Conservation (phyloP, 2,797 vertebrate species). For the Phataginus tricuspis region DNA sequence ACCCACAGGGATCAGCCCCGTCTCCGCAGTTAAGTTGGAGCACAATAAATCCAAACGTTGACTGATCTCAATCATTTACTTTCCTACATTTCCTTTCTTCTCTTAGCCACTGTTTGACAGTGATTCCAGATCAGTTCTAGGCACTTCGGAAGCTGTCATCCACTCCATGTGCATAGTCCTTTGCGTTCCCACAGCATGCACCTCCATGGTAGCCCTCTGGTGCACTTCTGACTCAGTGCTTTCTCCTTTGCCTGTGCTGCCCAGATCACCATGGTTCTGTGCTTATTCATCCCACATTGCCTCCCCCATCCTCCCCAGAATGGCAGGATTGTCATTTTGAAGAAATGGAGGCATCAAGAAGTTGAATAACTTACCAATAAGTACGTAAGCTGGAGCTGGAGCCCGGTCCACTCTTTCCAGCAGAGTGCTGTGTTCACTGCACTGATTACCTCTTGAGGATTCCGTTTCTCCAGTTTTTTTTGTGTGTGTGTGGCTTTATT, state of each 20-base stretch:
- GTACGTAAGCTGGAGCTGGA: neutral
- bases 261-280: constrained; percentile 33
- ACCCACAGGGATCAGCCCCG: neutral
- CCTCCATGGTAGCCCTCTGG: neutral
- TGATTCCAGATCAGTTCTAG: constrained; percentile 36
- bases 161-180: constrained; percentile 56
- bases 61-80: neutral
- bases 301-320: neutral
- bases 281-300: constrained; percentile 52
- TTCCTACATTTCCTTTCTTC: neutral
- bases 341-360: constrained; percentile 41
- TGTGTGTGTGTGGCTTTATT: constrained; percentile 54
- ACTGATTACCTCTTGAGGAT: constrained; percentile 34
- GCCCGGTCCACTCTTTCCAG: neutral
- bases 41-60: constrained; percentile 17
- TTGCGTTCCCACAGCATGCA: constrained; percentile 16
- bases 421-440: neutral
- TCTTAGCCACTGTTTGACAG: neutral
- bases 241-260: constrained; percentile 40
- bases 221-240: neutral
- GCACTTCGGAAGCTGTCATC: neutral
- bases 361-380: neutral
- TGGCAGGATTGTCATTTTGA: constrained; percentile 60
- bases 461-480: constrained; percentile 59
- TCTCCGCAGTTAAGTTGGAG: neutral